These are phyloP conservation scores for Metallyticus violacea DNA, from an alignment of 2,888 invertebrate genomes.

Conservation along the genomic window DNA sequence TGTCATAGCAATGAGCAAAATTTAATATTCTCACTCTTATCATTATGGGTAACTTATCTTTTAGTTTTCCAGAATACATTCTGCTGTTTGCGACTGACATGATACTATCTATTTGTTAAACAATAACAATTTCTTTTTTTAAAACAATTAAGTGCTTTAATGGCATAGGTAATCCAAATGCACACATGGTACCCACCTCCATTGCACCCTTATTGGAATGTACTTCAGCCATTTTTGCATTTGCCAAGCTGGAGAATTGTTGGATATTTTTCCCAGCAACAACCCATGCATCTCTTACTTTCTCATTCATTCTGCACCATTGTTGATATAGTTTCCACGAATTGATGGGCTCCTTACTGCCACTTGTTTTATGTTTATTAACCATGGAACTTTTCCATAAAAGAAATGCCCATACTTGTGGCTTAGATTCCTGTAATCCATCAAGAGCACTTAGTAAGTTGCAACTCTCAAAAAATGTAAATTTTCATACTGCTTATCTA, in stretches of 20 bases:
- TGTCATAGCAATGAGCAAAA: too few relatives aligned
- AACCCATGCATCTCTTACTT: slow-evolving; percentile 74
- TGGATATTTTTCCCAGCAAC: slow-evolving; percentile 75
- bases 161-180: background rate
- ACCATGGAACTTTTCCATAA: slow-evolving; percentile 68
- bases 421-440: slow-evolving; percentile 70
- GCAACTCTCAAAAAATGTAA: too few relatives aligned
- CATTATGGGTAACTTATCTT: too few relatives aligned
- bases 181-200: background rate
- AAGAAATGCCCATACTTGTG: slow-evolving; percentile 82
- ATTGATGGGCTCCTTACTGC: slow-evolving; percentile 46
- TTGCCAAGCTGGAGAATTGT: slow-evolving; percentile 63
- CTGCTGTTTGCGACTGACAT: too few relatives aligned
- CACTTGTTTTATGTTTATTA: slow-evolving; percentile 43
- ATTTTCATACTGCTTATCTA: too few relatives aligned
- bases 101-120: too few relatives aligned
- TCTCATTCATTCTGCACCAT: slow-evolving; percentile 77
- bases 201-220: background rate
- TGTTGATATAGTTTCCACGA: slow-evolving; percentile 81
- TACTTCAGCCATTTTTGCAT: slow-evolving; percentile 56
- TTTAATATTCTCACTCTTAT: too few relatives aligned
- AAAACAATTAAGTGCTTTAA: too few relatives aligned
- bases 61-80: too few relatives aligned
- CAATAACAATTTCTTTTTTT: too few relatives aligned
- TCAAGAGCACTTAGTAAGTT: too few relatives aligned